These are phyloP conservation scores for Sesia apiformis DNA, from an alignment of 2,888 invertebrate species.

Conservation along the genomic window DNA sequence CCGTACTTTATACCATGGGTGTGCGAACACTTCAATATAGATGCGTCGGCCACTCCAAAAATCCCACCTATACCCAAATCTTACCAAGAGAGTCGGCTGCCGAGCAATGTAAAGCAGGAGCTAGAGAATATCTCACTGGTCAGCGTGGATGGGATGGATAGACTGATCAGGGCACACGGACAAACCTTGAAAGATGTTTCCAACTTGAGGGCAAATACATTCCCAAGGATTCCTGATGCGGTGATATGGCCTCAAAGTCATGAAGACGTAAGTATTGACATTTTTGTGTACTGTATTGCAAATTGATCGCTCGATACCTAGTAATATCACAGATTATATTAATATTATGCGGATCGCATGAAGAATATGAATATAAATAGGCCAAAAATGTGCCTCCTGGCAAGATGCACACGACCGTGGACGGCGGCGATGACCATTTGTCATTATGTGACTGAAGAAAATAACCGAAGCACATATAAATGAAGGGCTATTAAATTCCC, in stretches of 20 bases:
- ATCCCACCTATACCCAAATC: conserved; percentile 73
- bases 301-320: too few relatives aligned
- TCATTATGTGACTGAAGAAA: too few relatives aligned
- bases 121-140: conserved; percentile 55
- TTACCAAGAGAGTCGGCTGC: conserved; percentile 80
- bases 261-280: conserved; percentile 70
- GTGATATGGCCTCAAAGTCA: conserved; percentile 94
- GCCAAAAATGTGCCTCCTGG: too few relatives aligned
- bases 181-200: conserved; percentile 95
- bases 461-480: too few relatives aligned
- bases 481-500: too few relatives aligned
- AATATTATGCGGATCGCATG: too few relatives aligned
- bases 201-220: conserved; percentile 80
- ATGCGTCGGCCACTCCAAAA: conserved; percentile 52
- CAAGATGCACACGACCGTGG: too few relatives aligned
- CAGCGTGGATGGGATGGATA: conserved; percentile 83
- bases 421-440: too few relatives aligned
- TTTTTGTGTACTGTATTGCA: neutral
- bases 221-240: conserved; percentile 92
- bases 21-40: conserved; percentile 79
- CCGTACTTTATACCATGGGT: conserved; percentile 91
- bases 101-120: conserved; percentile 74
- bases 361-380: too few relatives aligned
- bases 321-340: too few relatives aligned
- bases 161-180: conserved; percentile 92